These are phyloP conservation scores for Copsychus sechellarum DNA, from an alignment of 2,113 vertebrate species.

Conservation along the genomic window DNA sequence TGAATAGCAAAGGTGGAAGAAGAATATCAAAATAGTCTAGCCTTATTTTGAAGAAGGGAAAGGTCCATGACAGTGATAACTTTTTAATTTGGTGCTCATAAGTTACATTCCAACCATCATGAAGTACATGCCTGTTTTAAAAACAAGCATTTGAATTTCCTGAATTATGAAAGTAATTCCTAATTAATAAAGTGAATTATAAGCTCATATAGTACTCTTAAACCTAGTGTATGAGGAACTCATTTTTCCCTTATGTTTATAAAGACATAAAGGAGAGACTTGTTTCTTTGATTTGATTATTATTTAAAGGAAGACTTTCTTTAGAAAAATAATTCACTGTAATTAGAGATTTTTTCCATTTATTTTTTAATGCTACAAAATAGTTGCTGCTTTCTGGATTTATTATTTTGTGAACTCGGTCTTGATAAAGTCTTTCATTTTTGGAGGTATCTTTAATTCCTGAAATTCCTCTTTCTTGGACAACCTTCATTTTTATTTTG, in stretches of 20 bases:
- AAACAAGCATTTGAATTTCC: neutral
- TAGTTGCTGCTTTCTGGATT: neutral
- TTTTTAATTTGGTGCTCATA: neutral
- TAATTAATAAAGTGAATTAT: neutral
- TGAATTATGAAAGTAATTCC: neutral
- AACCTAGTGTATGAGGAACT: neutral
- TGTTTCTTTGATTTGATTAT: neutral
- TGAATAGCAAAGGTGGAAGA: neutral
- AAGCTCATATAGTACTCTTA: neutral
- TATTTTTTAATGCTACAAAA: neutral
- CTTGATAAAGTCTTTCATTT: neutral
- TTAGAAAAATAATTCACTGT: neutral
- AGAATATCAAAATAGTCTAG: neutral
- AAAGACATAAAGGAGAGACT: neutral
- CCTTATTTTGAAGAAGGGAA: neutral
- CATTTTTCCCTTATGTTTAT: neutral
- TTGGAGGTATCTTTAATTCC: neutral
- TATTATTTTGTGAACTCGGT: neutral
- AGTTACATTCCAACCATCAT: neutral
- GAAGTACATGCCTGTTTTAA: neutral
- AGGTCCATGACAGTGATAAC: neutral
- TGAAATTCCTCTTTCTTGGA: neutral
- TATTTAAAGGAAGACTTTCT: neutral
- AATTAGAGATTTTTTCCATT: neutral
- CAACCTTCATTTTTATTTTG: neutral